Evolutionary conservation across 2,888 invertebrate species (phyloP).

Genomic region (Yponomeuta plumbellus): DNA sequence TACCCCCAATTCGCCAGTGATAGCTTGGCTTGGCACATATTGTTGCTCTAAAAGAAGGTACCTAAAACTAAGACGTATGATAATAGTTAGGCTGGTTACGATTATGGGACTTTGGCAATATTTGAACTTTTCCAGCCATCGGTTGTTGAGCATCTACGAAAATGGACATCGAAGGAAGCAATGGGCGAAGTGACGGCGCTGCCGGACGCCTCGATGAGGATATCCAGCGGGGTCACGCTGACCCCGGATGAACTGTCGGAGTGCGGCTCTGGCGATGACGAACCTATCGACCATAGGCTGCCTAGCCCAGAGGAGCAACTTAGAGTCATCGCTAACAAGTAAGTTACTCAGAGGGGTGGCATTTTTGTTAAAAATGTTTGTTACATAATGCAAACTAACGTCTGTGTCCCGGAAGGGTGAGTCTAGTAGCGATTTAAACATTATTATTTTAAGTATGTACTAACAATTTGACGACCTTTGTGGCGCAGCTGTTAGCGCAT

Average conservation of each 20-base stretch:
- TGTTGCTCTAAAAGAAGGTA: too few relatives aligned
- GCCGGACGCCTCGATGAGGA: constrained; percentile 86
- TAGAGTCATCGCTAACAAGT: constrained; percentile 89
- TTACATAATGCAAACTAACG: too few relatives aligned
- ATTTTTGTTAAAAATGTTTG: too few relatives aligned
- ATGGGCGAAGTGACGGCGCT: constrained; percentile 88
- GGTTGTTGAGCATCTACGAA: constrained; percentile 84
- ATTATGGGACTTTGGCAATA: background rate
- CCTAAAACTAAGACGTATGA: too few relatives aligned
- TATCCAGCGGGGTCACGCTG: constrained; percentile 71
- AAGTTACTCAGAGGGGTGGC: constrained; percentile 38
- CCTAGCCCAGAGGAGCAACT: constrained; percentile 93
- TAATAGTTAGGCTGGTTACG: background rate
- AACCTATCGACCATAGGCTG: constrained; percentile 88
- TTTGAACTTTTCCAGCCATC: constrained; percentile 80
- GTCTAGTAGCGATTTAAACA: too few relatives aligned
- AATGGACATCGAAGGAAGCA: constrained; percentile 90
- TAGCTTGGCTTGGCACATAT: too few relatives aligned
- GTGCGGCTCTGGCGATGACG: constrained; percentile 78
- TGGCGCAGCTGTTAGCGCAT: too few relatives aligned
- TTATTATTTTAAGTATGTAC: too few relatives aligned
- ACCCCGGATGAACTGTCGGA: constrained; percentile 73
- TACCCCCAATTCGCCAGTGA: too few relatives aligned
- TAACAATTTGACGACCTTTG: too few relatives aligned
- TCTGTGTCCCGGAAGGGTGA: too few relatives aligned